Evolutionary conservation across 53 echinoderm and acorn worm genomes (phyloP).

Genomic region (Echinometra lucunter): DNA sequence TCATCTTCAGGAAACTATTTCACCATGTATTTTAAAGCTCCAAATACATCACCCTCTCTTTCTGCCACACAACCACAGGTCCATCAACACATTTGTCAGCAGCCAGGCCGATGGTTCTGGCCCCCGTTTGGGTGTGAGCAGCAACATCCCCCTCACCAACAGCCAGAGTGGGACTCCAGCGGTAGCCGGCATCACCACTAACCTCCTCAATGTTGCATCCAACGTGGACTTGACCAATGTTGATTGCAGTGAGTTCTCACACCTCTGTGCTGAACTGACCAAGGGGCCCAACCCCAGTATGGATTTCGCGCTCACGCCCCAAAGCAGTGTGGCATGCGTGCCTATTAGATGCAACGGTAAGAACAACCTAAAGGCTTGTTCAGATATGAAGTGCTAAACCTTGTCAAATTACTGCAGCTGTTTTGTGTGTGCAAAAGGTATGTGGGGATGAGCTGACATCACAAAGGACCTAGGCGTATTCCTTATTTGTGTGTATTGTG

Average conservation of each 20-base stretch:
- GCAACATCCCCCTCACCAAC: constrained; percentile 63
- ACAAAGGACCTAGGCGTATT: too few relatives aligned
- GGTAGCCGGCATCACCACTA: constrained; percentile 63
- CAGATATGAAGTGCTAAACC: too few relatives aligned
- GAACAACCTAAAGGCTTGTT: not conserved
- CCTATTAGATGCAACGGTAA: constrained; percentile 79
- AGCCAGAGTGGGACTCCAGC: constrained; percentile 65
- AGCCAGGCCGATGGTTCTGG: constrained; percentile 81
- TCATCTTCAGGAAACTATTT: too few relatives aligned
- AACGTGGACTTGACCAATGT: constrained; percentile 69
- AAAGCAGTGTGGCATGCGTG: constrained; percentile 67
- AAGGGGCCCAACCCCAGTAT: constrained; percentile 72
- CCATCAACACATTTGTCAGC: constrained; percentile 75
- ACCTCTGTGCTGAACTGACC: constrained; percentile 80
- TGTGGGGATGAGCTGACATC: too few relatives aligned
- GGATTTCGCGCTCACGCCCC: constrained; percentile 76
- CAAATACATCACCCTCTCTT: not conserved
- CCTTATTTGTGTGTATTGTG: too few relatives aligned
- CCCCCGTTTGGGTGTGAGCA: not conserved
- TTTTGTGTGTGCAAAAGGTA: too few relatives aligned
- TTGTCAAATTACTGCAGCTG: too few relatives aligned
- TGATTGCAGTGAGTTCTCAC: constrained; percentile 76
- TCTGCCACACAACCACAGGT: not conserved
- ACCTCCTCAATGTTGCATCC: constrained; percentile 63
- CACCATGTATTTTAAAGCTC: too few relatives aligned